Conservation (phyloP, 2,113 vertebrate genomes). For the Micromys minutus region DNA sequence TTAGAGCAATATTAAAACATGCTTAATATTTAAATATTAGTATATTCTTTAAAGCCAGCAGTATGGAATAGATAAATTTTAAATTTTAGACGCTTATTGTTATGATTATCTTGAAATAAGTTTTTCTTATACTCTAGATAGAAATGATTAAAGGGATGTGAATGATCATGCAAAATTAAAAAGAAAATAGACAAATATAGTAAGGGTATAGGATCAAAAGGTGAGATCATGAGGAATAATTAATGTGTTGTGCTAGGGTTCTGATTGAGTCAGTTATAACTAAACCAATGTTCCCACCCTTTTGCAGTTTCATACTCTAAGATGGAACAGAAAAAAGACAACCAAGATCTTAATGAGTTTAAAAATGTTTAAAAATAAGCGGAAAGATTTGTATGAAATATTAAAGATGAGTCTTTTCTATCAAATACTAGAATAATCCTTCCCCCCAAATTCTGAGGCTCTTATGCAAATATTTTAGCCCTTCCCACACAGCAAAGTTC, state of each 20-base stretch:
- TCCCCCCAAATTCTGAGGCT: background rate
- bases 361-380: background rate
- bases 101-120: constrained; percentile 18
- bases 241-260: background rate
- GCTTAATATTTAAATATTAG: constrained; percentile 9
- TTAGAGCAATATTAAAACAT: constrained; percentile 4
- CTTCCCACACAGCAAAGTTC: background rate
- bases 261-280: background rate
- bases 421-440: background rate
- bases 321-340: too few species aligned
- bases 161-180: constrained; percentile 12
- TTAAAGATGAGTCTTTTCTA: background rate
- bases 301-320: background rate
- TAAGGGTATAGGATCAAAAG: background rate
- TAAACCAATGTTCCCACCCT: background rate
- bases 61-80: background rate
- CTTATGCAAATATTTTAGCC: background rate
- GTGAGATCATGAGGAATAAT: background rate
- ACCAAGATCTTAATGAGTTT: background rate
- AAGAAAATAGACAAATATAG: background rate
- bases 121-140: background rate
- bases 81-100: background rate
- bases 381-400: background rate
- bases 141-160: constrained; percentile 4
- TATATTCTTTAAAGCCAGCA: background rate